A percentile compares a stretch with the other conserved stretches of the same genome.
Evolutionary conservation across 2,888 invertebrate genomes (phyloP).

Genomic region (Furcula furcula): DNA sequence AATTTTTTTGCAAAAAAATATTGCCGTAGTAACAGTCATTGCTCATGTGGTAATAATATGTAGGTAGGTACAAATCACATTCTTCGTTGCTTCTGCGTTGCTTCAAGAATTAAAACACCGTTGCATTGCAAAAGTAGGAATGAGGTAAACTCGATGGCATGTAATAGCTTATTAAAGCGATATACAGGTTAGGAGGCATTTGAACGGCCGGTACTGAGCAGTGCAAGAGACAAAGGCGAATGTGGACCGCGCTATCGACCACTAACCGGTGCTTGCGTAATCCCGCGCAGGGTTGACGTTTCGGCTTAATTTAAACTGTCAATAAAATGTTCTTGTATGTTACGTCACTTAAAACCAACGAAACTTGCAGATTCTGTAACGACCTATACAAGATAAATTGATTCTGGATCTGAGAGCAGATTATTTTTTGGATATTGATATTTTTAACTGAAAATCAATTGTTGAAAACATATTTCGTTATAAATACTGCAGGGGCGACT

Average conservation of each 20-base stretch:
- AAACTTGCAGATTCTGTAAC: no score
- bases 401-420: no score
- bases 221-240: constrained; percentile 62
- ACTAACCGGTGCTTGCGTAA: constrained; percentile 65
- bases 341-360: no score
- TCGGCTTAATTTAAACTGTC: constrained; percentile 10
- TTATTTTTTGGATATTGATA: no score
- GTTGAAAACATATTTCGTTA: no score
- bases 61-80: no score
- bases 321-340: not conserved
- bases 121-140: not conserved
- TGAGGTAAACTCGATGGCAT: not conserved
- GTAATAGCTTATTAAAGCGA: not conserved
- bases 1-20: constrained; percentile 17
- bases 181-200: constrained; percentile 27
- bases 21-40: no score
- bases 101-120: not conserved
- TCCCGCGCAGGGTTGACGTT: constrained; percentile 49
- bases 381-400: no score
- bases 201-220: constrained; percentile 22
- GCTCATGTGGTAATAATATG: no score
- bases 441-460: no score
- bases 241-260: constrained; percentile 71
- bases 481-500: no score
- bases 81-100: no score